Conservation (phyloP, 1,140 invertebrate genomes). For the Euura lappo region DNA sequence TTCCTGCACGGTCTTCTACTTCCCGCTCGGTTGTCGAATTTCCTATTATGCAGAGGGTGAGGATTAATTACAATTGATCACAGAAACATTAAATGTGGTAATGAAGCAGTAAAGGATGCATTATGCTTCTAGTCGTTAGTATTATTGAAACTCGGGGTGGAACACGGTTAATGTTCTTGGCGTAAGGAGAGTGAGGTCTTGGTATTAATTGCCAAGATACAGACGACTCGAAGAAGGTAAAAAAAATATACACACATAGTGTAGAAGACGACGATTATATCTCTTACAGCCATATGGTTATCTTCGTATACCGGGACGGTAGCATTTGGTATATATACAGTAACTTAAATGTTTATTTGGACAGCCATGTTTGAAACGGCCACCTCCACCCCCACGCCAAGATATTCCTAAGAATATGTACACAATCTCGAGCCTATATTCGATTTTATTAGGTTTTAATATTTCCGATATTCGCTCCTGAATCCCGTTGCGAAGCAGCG, state of each 20-base stretch:
- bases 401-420: constrained; percentile 50
- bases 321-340: constrained; percentile 43
- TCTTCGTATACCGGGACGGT: constrained; percentile 46
- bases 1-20: no score
- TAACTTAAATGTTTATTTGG: constrained; percentile 57
- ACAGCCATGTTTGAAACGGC: constrained; percentile 48
- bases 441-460: constrained; percentile 60
- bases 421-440: constrained; percentile 48
- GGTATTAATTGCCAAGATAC: no score
- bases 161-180: no score
- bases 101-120: no score
- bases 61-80: no score
- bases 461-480: constrained; percentile 31
- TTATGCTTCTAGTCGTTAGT: no score
- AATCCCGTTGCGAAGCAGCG: neutral
- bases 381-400: constrained; percentile 48
- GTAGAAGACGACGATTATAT: constrained; percentile 28
- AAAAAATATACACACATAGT: neutral
- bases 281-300: constrained; percentile 57
- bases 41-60: no score
- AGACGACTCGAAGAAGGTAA: no score
- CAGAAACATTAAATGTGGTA: no score
- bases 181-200: no score
- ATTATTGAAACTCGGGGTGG: no score
- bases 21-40: no score